A percentile compares a stretch with the other conserved stretches of the same genome.
phyloP scores from a whole-genome alignment of 1,140 invertebrate species.

The Choristoneura fumiferana region DNA sequence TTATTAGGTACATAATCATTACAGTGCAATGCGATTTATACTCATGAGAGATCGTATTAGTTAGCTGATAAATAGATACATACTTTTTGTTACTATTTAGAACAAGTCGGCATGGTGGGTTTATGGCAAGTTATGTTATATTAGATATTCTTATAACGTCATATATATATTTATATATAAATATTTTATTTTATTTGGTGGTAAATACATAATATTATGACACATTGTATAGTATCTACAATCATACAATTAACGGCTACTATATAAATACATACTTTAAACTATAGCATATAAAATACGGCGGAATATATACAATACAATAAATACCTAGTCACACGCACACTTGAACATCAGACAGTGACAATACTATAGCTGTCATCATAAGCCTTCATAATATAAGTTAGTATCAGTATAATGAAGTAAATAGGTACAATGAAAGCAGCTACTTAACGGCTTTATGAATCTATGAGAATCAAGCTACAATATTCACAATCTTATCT shows the following conservation, averaged over 20 bases:
- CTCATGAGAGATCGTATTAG: no score
- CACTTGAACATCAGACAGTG: not conserved
- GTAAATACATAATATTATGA: not conserved
- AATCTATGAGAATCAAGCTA: not conserved
- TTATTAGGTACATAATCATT: not conserved
- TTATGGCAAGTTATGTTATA: no score
- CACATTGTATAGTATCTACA: conserved; percentile 9
- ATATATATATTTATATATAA: not conserved
- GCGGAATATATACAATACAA: not conserved
- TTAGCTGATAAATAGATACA: not conserved
- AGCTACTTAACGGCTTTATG: no score
- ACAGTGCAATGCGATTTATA: no score
- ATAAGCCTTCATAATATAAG: no score
- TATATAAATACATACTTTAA: conserved; percentile 1
- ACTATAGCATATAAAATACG: conserved; percentile 1
- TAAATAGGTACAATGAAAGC: no score
- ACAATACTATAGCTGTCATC: no score
- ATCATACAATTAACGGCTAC: conserved; percentile 2
- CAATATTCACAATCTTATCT: not conserved
- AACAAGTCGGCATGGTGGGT: no score
- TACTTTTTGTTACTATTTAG: not conserved
- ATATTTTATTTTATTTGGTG: not conserved
- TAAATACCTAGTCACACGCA: not conserved
- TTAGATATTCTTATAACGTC: no score
- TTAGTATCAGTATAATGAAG: no score